Evolutionary conservation across 2,888 invertebrate species (phyloP), one percentile per base, ranked within the genome.

Genomic region (Drosophila flavopinicola): DNA sequence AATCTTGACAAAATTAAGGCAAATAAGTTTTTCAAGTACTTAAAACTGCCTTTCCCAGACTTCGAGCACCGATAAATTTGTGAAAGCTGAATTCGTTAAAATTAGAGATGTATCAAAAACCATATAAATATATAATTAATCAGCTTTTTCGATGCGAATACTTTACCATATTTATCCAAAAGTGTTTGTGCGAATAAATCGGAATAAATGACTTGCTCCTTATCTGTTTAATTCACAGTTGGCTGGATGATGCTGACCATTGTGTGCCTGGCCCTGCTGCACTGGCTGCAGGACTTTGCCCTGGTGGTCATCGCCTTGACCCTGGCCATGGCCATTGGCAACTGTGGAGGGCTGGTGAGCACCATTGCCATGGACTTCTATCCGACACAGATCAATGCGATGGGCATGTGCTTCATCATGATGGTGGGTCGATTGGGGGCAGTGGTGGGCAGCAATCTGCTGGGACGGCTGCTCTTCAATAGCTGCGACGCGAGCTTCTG

Each of bases 241-340:
- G 13, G 48, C 13, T 90, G 90, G 89, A 65, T 93, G 41, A 51
- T 92, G 0, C 57, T 92, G 2, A 93, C 94, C 0, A 94, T 94
- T 0, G 17, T 92, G 1, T 93, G 93, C 38, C 93, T 94, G 0
- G 91, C 93, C 3, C 91, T 92, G 0, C 92, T 95, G 0, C 94
- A 94, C 78, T 93, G 94, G 88, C 92, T 93, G 0, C 90, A 90
- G 41, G 92, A 93, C 54, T 93, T 94, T 52, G 90, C 92, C 30
- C 84, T 94, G 20, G 93, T 94, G 1, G 92, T 95, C 0, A 90
- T 94, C 0, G 91, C 94, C 3, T 91, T 93, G 49, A 93, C 93
- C 0, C 44, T 93, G 1, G 92, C 92, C 78, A 92, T 93, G 79
- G 92, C 92, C 89, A 91, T 92, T 3, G 93, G 93, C 9, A 93